These are phyloP conservation scores for Zaprionus gabonicus DNA, from an alignment of 1,140 invertebrate species.

Conservation along the genomic window DNA sequence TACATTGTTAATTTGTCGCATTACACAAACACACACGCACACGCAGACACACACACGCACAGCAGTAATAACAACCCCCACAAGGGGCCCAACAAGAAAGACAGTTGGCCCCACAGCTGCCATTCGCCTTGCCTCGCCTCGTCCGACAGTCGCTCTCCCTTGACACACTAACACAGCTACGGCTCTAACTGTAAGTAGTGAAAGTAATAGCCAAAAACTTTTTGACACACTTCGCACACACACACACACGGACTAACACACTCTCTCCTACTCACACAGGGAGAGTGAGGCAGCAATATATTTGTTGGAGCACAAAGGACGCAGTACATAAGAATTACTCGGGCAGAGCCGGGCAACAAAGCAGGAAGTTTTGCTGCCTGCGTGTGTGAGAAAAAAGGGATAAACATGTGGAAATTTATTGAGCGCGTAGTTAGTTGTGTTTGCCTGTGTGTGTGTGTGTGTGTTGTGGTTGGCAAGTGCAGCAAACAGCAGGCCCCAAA, in stretches of 20 bases:
- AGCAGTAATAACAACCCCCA: constrained; percentile 40
- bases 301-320: constrained; percentile 50
- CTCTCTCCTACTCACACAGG: not conserved
- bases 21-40: constrained; percentile 59
- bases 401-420: constrained; percentile 77
- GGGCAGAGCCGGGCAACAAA: constrained; percentile 20
- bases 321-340: constrained; percentile 46
- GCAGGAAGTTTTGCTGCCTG: constrained; percentile 23
- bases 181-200: constrained; percentile 67
- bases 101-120: constrained; percentile 15
- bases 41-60: not conserved
- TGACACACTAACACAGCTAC: constrained; percentile 18
- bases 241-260: constrained; percentile 1
- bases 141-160: too few species aligned
- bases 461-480: constrained; percentile 50
- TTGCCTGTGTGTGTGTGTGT: constrained; percentile 2
- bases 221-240: constrained; percentile 71
- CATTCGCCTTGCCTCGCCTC: not conserved
- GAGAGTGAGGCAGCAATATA: constrained; percentile 11
- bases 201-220: constrained; percentile 74
- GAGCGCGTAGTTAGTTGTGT: constrained; percentile 51
- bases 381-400: constrained; percentile 56
- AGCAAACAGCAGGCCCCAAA: constrained; percentile 33
- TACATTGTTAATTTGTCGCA: constrained; percentile 78
- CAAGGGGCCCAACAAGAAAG: constrained; percentile 10